Conservation (phyloP, 2,888 invertebrate species). For the Stenolophus ochropezus region DNA sequence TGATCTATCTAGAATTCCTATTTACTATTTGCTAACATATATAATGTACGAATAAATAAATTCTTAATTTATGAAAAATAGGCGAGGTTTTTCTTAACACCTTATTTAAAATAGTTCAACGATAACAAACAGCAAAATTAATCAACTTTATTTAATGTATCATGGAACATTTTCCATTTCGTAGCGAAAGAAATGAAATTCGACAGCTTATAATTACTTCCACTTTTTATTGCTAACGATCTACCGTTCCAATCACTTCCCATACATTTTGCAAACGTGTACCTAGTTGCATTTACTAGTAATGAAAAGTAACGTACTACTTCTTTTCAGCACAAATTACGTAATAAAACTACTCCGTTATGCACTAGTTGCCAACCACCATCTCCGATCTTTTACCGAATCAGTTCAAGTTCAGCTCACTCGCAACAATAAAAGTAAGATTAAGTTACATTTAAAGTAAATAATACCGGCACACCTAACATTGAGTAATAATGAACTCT, state of each 20-base stretch:
- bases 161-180: no score
- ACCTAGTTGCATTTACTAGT: not conserved
- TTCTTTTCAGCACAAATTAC: slow-evolving; percentile 25
- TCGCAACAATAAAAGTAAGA: slow-evolving; percentile 39
- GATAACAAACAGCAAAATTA: no score
- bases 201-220: slow-evolving; percentile 3
- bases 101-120: no score
- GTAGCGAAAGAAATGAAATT: not conserved
- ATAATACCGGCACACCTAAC: slow-evolving; percentile 16
- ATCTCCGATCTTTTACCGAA: slow-evolving; percentile 15
- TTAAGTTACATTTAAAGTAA: slow-evolving; percentile 13
- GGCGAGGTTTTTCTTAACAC: no score
- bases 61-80: no score
- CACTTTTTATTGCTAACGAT: slow-evolving; percentile 37
- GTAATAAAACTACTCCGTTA: slow-evolving; percentile 33
- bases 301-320: slow-evolving; percentile 29
- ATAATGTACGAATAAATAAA: no score
- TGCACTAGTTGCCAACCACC: slow-evolving; percentile 22
- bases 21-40: no score
- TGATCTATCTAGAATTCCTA: no score
- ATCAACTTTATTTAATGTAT: no score
- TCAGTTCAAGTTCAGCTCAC: slow-evolving; percentile 31
- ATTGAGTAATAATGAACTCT: not conserved
- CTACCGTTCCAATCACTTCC: slow-evolving; percentile 11
- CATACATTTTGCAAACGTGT: slow-evolving; percentile 3